phyloP scores from a whole-genome alignment of 2,797 vertebrate genomes.

The Pangasius sanitwongsei region DNA sequence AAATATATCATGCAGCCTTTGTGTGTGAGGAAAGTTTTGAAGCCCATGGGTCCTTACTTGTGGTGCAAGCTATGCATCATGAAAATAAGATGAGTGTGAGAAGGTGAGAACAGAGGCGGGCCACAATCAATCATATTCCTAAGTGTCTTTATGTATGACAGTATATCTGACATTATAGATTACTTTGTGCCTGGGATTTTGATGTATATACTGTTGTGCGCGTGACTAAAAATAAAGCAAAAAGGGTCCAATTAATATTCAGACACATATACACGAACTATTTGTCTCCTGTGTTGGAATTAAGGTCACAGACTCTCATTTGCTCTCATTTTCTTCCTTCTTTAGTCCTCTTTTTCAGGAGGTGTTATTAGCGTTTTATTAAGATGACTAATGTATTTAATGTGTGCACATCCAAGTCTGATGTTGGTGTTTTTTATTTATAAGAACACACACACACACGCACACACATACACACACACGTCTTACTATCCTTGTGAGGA shows the following conservation, averaged over 20 bases:
- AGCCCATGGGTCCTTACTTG: neutral
- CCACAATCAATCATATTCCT: neutral
- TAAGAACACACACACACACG: neutral
- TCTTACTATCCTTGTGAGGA: neutral
- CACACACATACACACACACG: constrained; percentile 4
- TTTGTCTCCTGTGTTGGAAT: constrained; percentile 39
- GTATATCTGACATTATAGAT: neutral
- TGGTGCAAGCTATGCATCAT: neutral
- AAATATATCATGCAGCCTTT: constrained; percentile 14
- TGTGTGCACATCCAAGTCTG: neutral
- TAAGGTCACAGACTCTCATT: constrained; percentile 47
- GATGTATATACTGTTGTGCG: neutral
- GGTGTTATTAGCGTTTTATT: constrained; percentile 25
- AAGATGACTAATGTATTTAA: constrained; percentile 30
- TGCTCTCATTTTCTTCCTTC: constrained; percentile 11
- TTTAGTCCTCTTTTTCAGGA: neutral
- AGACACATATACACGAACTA: constrained; percentile 11
- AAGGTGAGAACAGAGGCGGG: neutral
- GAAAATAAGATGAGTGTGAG: constrained; percentile 3
- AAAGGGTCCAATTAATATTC: constrained; percentile 15
- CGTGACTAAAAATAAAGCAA: constrained; percentile 11
- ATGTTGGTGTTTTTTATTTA: neutral
- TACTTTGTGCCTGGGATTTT: neutral
- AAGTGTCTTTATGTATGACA: neutral
- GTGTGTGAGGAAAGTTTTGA: constrained; percentile 7